These are phyloP conservation scores for Smithornis capensis DNA, from an alignment of 2,113 vertebrate genomes.

Conservation along the genomic window DNA sequence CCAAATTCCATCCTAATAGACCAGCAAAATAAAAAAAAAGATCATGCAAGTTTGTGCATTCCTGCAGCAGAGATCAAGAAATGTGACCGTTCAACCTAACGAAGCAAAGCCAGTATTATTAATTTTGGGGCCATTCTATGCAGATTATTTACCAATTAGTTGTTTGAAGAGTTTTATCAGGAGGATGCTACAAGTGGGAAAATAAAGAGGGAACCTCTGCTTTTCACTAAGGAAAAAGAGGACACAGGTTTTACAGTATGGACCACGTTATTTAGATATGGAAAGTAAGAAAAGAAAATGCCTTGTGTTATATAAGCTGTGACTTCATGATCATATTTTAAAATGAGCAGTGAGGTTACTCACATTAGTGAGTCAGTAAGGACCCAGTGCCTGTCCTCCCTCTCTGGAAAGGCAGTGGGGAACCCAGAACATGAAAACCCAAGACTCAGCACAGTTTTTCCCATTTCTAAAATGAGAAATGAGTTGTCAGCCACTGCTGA, in stretches of 20 bases:
- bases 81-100: background rate
- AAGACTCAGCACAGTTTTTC: background rate
- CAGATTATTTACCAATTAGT: background rate
- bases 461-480: fast-evolving
- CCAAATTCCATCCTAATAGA: background rate
- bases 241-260: fast-evolving
- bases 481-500: background rate
- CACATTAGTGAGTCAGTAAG: background rate
- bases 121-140: background rate
- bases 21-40: background rate
- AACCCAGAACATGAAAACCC: fast-evolving
- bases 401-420: background rate
- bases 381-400: background rate
- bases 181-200: background rate
- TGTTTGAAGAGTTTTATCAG: background rate
- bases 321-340: fast-evolving
- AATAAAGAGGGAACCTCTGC: background rate
- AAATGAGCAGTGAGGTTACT: background rate
- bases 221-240: background rate
- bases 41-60: background rate
- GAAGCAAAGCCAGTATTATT: background rate
- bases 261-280: fast-evolving
- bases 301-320: fast-evolving
- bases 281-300: background rate
- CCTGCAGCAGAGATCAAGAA: background rate